Evolutionary conservation across 92 coral and sea anemone species (phyloP).

Genomic region (Phenganax stokvisi): DNA sequence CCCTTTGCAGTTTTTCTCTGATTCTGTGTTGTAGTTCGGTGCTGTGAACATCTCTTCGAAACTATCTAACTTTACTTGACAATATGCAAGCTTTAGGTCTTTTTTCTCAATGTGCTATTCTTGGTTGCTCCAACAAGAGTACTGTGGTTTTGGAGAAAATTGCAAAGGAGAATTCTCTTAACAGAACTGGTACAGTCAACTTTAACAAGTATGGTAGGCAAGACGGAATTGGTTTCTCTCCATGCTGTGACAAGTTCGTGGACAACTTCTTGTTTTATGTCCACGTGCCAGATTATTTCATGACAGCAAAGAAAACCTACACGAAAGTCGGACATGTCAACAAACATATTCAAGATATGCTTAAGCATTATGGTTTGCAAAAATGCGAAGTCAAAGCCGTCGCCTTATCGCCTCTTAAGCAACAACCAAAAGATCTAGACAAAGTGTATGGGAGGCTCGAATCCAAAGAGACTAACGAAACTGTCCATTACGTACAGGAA

Average conservation of each 20-base stretch:
- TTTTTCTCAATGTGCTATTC: constrained; percentile 33
- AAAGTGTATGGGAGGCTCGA: constrained; percentile 32
- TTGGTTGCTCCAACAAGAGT: constrained; percentile 41
- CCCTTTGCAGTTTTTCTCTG: constrained; percentile 12
- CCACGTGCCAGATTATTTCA: constrained; percentile 41
- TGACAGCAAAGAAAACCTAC: constrained; percentile 39
- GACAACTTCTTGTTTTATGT: constrained; percentile 36
- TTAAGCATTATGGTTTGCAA: constrained; percentile 33
- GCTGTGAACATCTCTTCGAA: constrained; percentile 43
- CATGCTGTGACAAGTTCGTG: constrained; percentile 45
- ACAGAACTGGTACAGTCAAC: constrained; percentile 32
- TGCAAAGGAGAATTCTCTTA: constrained; percentile 34
- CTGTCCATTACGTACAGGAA: constrained; percentile 31
- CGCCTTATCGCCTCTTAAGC: constrained; percentile 40
- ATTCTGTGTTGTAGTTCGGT: constrained; percentile 23
- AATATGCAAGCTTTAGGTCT: constrained; percentile 46
- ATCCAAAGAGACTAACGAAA: constrained; percentile 2
- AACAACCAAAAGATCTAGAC: constrained; percentile 23
- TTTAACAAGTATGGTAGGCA: constrained; percentile 44
- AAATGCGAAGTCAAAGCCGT: constrained; percentile 50
- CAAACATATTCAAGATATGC: constrained; percentile 46
- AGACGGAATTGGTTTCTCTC: constrained; percentile 39
- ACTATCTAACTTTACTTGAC: constrained; percentile 1
- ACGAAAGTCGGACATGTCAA: constrained; percentile 43
- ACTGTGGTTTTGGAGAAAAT: constrained; percentile 25